Percentiles rank a stretch among this genome's conserved stretches.
Conservation (phyloP, 2,113 vertebrate genomes). For the Anarhynchus alexandrinus region DNA sequence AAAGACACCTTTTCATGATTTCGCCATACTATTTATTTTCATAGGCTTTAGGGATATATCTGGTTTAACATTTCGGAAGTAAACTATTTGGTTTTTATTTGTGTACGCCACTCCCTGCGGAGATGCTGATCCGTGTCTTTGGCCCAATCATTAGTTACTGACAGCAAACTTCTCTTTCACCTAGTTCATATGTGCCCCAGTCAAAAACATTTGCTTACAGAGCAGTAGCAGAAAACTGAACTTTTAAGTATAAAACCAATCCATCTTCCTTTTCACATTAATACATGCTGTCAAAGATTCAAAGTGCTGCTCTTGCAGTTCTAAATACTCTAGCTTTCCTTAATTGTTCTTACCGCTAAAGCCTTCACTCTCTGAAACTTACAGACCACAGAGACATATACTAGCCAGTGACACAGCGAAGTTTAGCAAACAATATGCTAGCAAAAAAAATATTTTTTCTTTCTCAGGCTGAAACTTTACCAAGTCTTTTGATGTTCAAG, state of each 20-base stretch:
- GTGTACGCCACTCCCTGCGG: neutral
- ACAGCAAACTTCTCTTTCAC: neutral
- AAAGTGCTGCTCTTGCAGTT: neutral
- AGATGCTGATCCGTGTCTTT: neutral
- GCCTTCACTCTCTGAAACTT: neutral
- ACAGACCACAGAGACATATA: neutral
- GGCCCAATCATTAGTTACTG: fast-evolving
- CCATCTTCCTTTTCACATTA: neutral
- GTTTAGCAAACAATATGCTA: neutral
- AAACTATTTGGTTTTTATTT: neutral
- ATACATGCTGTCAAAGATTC: neutral
- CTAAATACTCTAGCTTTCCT: neutral
- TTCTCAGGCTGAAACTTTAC: neutral
- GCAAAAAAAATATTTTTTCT: neutral
- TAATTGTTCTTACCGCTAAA: neutral
- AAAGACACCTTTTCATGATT: neutral
- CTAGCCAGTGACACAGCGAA: neutral
- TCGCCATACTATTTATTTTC: neutral
- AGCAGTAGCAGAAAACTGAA: neutral
- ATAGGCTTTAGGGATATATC: neutral
- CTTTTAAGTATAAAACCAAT: neutral
- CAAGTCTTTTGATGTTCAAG: neutral
- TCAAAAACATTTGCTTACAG: neutral
- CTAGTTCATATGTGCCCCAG: neutral
- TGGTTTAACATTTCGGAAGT: neutral